These are phyloP conservation scores for Drosophila punjabiensis DNA, from an alignment of 1,140 invertebrate genomes.

Conservation along the genomic window DNA sequence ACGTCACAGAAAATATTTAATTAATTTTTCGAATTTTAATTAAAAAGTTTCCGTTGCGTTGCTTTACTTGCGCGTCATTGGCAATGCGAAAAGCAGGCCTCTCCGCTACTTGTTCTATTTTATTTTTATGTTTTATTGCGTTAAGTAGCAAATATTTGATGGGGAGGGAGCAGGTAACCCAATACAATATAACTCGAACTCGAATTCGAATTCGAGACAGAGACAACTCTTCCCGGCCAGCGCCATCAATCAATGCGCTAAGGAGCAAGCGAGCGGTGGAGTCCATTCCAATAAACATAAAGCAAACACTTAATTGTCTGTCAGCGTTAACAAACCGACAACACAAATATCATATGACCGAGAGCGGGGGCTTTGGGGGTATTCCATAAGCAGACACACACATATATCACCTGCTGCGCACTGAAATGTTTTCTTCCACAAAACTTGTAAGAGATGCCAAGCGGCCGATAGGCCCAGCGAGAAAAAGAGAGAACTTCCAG, in stretches of 20 bases:
- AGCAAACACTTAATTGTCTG: conserved; percentile 83
- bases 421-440: conserved; percentile 78
- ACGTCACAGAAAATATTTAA: conserved; percentile 82
- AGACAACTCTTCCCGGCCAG: conserved; percentile 40
- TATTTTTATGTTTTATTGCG: conserved; percentile 64
- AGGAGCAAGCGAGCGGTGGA: conserved; percentile 43
- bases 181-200: conserved; percentile 8
- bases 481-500: conserved; percentile 45
- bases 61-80: conserved; percentile 62
- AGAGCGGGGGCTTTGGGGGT: conserved; percentile 46
- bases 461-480: conserved; percentile 51
- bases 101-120: conserved; percentile 42
- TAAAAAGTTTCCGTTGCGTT: conserved; percentile 78
- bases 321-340: conserved; percentile 83
- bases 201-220: neutral
- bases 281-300: conserved; percentile 83
- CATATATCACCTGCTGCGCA: conserved; percentile 83
- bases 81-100: conserved; percentile 37
- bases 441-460: conserved; percentile 82
- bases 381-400: conserved; percentile 70
- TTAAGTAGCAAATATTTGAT: conserved; percentile 67
- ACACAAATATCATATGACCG: conserved; percentile 82
- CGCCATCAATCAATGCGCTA: conserved; percentile 79
- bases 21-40: conserved; percentile 84
- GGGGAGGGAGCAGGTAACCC: conserved; percentile 40